Conservation (phyloP, 1,140 invertebrate genomes). For the Coelopa frigida region DNA sequence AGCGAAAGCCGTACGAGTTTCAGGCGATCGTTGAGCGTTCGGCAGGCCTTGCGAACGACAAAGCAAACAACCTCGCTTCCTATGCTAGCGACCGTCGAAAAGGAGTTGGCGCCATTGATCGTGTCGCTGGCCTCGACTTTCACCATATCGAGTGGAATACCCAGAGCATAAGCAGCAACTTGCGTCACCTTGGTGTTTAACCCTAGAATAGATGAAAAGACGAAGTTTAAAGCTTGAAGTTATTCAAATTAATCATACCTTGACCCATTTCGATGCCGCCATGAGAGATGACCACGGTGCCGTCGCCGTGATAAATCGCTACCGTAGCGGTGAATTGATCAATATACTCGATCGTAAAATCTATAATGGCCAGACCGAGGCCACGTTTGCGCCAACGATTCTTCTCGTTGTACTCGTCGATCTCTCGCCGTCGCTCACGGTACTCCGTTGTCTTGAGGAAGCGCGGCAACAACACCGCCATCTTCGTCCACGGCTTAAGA, state of each 20-base stretch:
- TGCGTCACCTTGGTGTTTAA: slow-evolving; percentile 66
- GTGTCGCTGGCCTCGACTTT: slow-evolving; percentile 60
- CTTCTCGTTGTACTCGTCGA: slow-evolving; percentile 55
- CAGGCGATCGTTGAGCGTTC: slow-evolving; percentile 56
- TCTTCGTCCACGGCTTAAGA: slow-evolving; percentile 44
- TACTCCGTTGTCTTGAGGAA: slow-evolving; percentile 48
- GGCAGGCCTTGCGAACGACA: slow-evolving; percentile 60
- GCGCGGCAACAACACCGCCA: slow-evolving; percentile 42
- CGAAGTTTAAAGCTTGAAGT: not conserved
- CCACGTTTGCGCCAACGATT: slow-evolving; percentile 75
- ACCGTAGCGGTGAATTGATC: slow-evolving; percentile 58
- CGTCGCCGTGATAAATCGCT: slow-evolving; percentile 66
- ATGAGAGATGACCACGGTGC: slow-evolving; percentile 65
- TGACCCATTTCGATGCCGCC: slow-evolving; percentile 80
- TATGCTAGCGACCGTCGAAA: slow-evolving; percentile 60
- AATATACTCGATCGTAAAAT: slow-evolving; percentile 52
- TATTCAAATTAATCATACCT: slow-evolving; percentile 44
- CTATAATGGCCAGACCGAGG: slow-evolving; percentile 59
- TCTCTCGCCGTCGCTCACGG: slow-evolving; percentile 48
- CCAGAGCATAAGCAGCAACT: slow-evolving; percentile 65
- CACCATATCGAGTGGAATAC: slow-evolving; percentile 64
- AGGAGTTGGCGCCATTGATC: slow-evolving; percentile 58
- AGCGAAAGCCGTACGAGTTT: slow-evolving; percentile 55
- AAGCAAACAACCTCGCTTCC: slow-evolving; percentile 61
- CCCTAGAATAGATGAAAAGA: slow-evolving; percentile 13